Base-by-base conservation (phyloP, 2,113 vertebrate genomes). In the Apteryx mantelli region DNA sequence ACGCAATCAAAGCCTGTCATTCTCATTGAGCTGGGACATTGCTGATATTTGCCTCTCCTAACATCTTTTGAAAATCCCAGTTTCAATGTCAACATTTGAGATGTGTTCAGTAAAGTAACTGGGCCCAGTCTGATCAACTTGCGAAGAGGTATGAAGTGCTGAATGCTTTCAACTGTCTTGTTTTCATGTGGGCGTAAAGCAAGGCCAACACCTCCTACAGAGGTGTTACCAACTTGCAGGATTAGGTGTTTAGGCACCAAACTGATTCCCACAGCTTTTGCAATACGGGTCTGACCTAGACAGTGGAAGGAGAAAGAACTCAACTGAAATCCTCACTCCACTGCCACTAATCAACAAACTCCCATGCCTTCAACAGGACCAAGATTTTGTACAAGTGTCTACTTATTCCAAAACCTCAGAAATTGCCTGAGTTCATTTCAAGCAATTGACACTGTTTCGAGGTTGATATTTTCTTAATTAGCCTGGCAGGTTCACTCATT, bases 21-120 rank as follows among this genome's bases (percentile, higher is more conserved):
- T 77, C 53, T 44, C 25, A 7, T 2, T 0, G 3, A 46, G 78
- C 18, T 13, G 0, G 0, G 70, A 36, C n/a, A 14, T 32, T 36
- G 36, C 65, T 25, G 28, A 20, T 9, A 7, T 5, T 2, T 4
- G 15, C 26, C 28, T 71, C 69, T 70, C 58, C 78, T 73, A 66
- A 61, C 0, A 1, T 9, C 20, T 44, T 79, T 36, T 81, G 82
- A 56, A 93, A 91, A 88, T 18, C 4, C 44, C 60, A 70, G 34
- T 36, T 77, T 74, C 44, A 52, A 77, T 32, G 55, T 70, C 68
- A 82, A 24, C 50, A 34, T 36, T 17, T 75, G 40, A 77, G 61
- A 42, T 36, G 9, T 36, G 25, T 85, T 74, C 66, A 70, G 34
- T 36, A 40, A 74, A 92, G 34, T 13, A 68, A 28, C 44, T 74